These are phyloP conservation scores for Trochalopteron elliotii DNA, from an alignment of 2,113 vertebrate genomes.

Conservation along the genomic window DNA sequence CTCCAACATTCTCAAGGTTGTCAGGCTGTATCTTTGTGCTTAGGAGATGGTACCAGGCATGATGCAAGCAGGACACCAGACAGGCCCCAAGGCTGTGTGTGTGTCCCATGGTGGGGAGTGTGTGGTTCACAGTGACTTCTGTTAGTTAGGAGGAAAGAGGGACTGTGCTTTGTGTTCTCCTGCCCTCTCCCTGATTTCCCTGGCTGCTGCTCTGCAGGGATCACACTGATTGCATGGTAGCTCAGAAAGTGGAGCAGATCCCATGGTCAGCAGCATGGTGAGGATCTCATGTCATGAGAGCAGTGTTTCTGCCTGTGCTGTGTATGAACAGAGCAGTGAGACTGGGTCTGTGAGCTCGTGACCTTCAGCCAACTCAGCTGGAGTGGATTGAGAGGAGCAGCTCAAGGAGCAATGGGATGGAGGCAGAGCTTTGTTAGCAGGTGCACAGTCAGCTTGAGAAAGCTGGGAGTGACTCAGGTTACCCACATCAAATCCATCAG, in stretches of 20 bases:
- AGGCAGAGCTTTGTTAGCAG: neutral
- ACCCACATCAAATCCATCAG: neutral
- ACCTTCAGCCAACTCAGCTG: neutral
- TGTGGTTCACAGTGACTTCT: neutral
- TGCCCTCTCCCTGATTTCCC: neutral
- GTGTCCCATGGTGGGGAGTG: rapidly evolving
- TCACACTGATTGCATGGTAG: rapidly evolving
- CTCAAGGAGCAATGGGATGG: neutral
- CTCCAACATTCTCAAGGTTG: neutral
- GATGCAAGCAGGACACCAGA: neutral
- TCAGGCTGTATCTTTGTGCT: neutral
- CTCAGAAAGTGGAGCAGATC: neutral
- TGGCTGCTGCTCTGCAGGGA: neutral
- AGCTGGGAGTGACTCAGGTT: neutral
- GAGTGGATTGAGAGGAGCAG: neutral
- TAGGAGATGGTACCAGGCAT: neutral
- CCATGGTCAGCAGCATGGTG: neutral
- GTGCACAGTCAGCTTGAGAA: rapidly evolving
- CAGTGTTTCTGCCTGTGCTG: neutral
- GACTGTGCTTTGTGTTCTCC: neutral
- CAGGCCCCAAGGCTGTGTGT: neutral
- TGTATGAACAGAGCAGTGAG: neutral
- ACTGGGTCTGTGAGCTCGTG: neutral
- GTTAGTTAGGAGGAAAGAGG: neutral
- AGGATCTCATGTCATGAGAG: neutral